Percentiles rank a stretch among this genome's conserved stretches.
These are phyloP conservation scores for Drosophila hydei DNA, from an alignment of 1,140 invertebrate species.

Conservation along the genomic window DNA sequence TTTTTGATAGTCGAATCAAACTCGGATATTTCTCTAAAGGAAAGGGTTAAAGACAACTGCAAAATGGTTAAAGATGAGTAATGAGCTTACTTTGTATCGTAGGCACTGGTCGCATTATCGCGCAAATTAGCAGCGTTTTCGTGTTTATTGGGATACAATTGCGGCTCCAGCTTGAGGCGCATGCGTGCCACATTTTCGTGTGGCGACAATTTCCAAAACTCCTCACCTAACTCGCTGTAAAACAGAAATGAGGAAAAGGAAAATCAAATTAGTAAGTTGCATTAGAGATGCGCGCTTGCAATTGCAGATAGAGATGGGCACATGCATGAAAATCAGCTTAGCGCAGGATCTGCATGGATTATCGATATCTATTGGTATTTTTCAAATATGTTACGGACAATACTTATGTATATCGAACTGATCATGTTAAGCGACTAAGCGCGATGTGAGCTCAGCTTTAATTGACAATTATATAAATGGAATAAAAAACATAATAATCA, in stretches of 20 bases:
- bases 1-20: conserved; percentile 82
- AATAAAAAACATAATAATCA: no score
- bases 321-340: neutral
- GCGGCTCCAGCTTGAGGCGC: conserved; percentile 86
- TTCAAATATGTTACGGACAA: neutral
- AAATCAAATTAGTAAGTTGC: neutral
- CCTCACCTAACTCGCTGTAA: conserved; percentile 70
- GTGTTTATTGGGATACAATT: conserved; percentile 86
- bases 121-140: conserved; percentile 87
- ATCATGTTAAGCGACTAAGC: no score
- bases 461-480: neutral
- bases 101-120: conserved; percentile 85
- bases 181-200: conserved; percentile 88
- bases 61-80: neutral
- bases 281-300: neutral
- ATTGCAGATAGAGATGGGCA: neutral
- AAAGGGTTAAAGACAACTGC: no score
- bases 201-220: conserved; percentile 87
- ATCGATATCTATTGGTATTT: neutral
- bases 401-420: neutral
- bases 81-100: conserved; percentile 72
- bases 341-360: neutral
- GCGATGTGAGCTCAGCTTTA: neutral
- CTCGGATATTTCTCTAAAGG: conserved; percentile 71
- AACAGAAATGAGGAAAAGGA: neutral